Base-by-base conservation (phyloP, 2,888 invertebrate species). In the Ganaspis brasiliensis region DNA sequence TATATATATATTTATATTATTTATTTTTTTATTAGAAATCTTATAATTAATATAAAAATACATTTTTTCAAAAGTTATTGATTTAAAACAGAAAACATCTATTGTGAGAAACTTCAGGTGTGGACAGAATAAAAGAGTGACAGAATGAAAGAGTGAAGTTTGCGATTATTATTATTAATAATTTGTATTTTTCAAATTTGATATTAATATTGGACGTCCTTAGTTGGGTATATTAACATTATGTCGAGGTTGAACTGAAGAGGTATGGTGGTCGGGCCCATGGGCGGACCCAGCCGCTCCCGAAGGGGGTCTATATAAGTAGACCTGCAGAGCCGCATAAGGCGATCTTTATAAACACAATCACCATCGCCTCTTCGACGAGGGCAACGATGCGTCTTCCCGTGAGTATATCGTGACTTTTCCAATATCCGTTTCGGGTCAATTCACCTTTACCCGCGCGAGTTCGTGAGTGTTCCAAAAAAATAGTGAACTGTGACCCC, bases 201-300 rank as follows among this genome's bases (percentile, higher is more conserved):
- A 24, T 67, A 19, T 67, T 24, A 45, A 31, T 35, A 31, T 52
- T 52, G 31, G n/a, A 49, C 21, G 56, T 40, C 63, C 82, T 83
- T 82, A 81, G 80, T 77, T 67, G 45, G 40, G 14, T 67, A 40
- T 21, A 40, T 21, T 52, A 52, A 67, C 24, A 80, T 84, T 80
- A 83, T 79, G 82, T 73, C 81, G 83, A 80, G 79, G 79, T 79
- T 79, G 77, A 70, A 59, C 31, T 40, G 75, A 82, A 84, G 79
- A 75, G 79, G 80, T 82, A 87, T 87, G 89, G 89, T 88, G 89
- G 89, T 88, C 86, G 89, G 86, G 88, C 87, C 87, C 88, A 90
- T 91, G 91, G 90, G 91, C 89, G 91, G 90, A 86, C 87, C 90
- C 86, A 80, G 89, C 87, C 90, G 89, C 89, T 88, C 90, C 89